These are phyloP conservation scores for Columba guinea DNA, from an alignment of 2,797 vertebrate genomes.

Conservation along the genomic window DNA sequence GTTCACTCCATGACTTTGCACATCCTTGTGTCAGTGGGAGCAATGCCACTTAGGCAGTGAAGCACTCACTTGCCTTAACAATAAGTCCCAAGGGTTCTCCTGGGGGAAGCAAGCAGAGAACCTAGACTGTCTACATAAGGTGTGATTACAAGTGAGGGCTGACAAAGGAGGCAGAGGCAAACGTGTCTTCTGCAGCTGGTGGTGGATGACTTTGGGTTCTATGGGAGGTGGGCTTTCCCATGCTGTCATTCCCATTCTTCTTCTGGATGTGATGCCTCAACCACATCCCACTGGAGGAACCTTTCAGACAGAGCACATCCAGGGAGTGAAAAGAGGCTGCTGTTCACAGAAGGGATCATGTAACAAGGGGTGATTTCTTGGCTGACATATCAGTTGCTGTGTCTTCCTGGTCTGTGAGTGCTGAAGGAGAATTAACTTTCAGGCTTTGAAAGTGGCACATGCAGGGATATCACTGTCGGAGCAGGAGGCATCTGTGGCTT, in stretches of 20 bases:
- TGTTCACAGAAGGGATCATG: not conserved
- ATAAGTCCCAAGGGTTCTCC: not conserved
- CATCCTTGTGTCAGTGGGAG: not conserved
- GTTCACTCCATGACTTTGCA: not conserved
- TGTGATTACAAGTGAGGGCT: not conserved
- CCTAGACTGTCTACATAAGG: not conserved
- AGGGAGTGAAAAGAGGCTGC: not conserved
- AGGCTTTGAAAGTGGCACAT: conserved; percentile 84
- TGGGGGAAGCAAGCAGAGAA: not conserved
- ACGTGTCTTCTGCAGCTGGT: not conserved
- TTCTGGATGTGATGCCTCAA: not conserved
- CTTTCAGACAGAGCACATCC: not conserved
- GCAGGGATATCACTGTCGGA: conserved; percentile 82
- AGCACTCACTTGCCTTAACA: not conserved
- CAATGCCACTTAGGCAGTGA: not conserved
- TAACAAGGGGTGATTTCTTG: not conserved
- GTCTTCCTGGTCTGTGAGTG: not conserved
- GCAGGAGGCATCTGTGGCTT: conserved; percentile 83
- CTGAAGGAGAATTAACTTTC: conserved; percentile 54
- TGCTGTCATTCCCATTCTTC: not conserved
- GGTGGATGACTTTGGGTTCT: not conserved
- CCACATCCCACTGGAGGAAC: not conserved
- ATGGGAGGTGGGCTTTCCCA: not conserved
- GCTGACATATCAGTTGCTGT: not conserved
- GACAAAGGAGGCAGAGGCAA: not conserved